Percentiles rank a stretch among this genome's conserved stretches.
phyloP scores from a whole-genome alignment of 37 sponge, comb jelly and placozoan species.

The Beroe forskalii region DNA sequence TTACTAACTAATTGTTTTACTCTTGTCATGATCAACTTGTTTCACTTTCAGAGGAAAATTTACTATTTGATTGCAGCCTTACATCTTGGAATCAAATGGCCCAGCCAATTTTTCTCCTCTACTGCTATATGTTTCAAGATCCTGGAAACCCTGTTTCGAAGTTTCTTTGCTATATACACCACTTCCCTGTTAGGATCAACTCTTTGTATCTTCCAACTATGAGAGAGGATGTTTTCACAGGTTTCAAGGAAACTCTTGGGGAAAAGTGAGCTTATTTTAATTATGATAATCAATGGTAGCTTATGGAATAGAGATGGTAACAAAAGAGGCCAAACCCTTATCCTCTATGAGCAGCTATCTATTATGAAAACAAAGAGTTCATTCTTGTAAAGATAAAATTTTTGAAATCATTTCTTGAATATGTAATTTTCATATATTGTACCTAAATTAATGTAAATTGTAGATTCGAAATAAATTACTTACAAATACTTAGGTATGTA shows the following conservation, averaged over 20 bases:
- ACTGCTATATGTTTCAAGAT: not conserved
- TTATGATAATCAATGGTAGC: not conserved
- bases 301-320: too few species aligned
- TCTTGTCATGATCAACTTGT: too few species aligned
- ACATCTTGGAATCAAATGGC: not conserved
- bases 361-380: too few species aligned
- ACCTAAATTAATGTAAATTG: too few species aligned
- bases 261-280: conserved; percentile 22
- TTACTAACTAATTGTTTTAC: too few species aligned
- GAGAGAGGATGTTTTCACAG: conserved; percentile 41
- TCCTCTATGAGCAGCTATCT: too few species aligned
- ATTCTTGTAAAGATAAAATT: too few species aligned
- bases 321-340: too few species aligned
- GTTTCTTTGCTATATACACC: conserved; percentile 7
- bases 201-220: conserved; percentile 2
- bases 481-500: too few species aligned
- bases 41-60: not conserved
- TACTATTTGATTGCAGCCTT: not conserved
- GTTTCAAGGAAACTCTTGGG: conserved; percentile 9
- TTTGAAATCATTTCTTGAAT: not conserved
- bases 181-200: not conserved
- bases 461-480: too few species aligned
- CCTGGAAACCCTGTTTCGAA: not conserved
- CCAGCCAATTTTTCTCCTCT: not conserved
- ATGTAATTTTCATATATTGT: not conserved